These are phyloP conservation scores for Sminthurides aquaticus DNA, from an alignment of 2,888 invertebrate genomes.

Conservation along the genomic window DNA sequence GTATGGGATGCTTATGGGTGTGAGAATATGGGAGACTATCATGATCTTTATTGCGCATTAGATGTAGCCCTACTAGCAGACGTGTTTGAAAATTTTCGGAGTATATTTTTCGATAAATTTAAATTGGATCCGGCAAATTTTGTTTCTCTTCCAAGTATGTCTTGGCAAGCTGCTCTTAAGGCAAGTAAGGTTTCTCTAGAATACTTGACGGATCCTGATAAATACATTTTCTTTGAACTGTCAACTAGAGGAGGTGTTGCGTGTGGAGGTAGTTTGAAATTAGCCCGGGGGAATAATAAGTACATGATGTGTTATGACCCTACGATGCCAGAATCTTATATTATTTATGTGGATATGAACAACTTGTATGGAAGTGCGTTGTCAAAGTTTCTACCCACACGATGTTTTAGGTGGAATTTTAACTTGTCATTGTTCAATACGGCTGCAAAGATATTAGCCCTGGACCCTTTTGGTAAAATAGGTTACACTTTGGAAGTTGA, in stretches of 20 bases:
- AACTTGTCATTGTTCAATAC: conserved; percentile 18
- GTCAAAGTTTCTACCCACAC: conserved; percentile 43
- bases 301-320: background rate
- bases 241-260: background rate
- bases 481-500: conserved; percentile 49
- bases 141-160: background rate
- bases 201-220: background rate
- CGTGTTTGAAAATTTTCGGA: background rate
- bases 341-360: conserved; percentile 41
- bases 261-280: background rate
- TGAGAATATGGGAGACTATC: background rate
- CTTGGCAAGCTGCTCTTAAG: background rate
- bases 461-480: conserved; percentile 29
- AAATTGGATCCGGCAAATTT: background rate
- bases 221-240: background rate
- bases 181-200: background rate
- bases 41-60: background rate
- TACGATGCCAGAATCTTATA: background rate
- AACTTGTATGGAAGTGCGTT: conserved; percentile 42
- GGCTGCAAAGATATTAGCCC: background rate
- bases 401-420: conserved; percentile 44
- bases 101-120: background rate
- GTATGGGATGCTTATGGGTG: conserved; percentile 1
- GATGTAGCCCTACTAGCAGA: background rate
- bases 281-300: background rate